Evolutionary conservation across 2,797 vertebrate genomes (phyloP).

Genomic region (Pachyuromys duprasi): DNA sequence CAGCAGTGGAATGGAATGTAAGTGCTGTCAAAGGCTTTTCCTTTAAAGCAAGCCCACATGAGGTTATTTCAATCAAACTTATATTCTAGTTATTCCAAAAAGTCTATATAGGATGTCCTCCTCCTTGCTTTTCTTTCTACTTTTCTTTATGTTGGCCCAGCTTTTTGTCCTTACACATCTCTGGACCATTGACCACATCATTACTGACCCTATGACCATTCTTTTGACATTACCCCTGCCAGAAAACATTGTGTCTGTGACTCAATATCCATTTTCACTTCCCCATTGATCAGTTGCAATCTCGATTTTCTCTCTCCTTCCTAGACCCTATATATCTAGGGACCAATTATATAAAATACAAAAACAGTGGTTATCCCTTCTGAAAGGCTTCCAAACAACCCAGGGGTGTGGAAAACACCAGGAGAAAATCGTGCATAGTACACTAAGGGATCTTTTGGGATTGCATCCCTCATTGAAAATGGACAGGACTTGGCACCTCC

Average conservation of each 20-base stretch:
- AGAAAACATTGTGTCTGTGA: not conserved
- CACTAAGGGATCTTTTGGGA: not conserved
- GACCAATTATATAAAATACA: not conserved
- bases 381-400: not conserved
- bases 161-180: too few relatives aligned
- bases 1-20: slow-evolving; percentile 62
- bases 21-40: not conserved
- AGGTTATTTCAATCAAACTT: too few relatives aligned
- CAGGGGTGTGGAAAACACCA: too few relatives aligned
- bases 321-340: not conserved
- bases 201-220: too few relatives aligned
- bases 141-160: too few relatives aligned
- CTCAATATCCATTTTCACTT: not conserved
- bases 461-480: not conserved
- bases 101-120: too few relatives aligned
- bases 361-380: not conserved
- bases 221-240: too few relatives aligned
- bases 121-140: too few relatives aligned
- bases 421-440: not conserved
- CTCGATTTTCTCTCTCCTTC: not conserved
- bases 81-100: too few relatives aligned
- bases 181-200: too few relatives aligned
- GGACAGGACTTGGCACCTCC: accelerated
- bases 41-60: too few relatives aligned
- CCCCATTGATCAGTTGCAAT: not conserved